Conservation (phyloP, 2,888 invertebrate genomes). For the Torymus auratus region DNA sequence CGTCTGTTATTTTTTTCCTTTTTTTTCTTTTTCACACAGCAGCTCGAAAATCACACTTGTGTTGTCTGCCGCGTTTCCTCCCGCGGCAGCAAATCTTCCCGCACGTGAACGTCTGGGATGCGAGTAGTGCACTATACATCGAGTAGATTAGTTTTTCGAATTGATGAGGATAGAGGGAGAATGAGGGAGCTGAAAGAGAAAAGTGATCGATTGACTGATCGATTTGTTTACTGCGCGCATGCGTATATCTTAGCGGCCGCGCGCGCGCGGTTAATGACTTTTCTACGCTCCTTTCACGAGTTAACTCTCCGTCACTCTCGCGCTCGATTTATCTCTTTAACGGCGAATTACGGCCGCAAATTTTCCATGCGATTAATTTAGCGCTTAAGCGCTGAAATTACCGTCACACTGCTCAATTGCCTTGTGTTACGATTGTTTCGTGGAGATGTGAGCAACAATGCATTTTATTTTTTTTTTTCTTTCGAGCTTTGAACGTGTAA, state of each 20-base stretch:
- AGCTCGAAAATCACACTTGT: too few relatives aligned
- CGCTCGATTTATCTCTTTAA: neutral
- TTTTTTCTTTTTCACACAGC: neutral
- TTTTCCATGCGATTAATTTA: neutral
- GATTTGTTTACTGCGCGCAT: slow-evolving; percentile 42
- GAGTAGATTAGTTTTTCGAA: neutral
- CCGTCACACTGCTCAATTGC: too few relatives aligned
- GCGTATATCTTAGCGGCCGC: neutral
- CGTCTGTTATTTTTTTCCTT: neutral
- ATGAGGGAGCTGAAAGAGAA: neutral
- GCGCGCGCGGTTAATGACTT: slow-evolving; percentile 44
- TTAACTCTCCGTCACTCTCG: neutral
- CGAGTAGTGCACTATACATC: too few relatives aligned
- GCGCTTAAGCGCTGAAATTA: too few relatives aligned
- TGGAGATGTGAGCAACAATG: too few relatives aligned
- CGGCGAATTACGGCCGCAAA: neutral
- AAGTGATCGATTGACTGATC: slow-evolving; percentile 41
- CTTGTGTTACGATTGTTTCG: too few relatives aligned
- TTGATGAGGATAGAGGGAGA: too few relatives aligned
- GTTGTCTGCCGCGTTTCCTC: too few relatives aligned
- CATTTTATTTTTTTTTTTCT: too few relatives aligned
- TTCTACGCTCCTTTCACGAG: neutral
- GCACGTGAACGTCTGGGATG: too few relatives aligned
- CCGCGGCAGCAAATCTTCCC: too few relatives aligned
- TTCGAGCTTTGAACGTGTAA: too few relatives aligned